Percentiles rank a stretch among this genome's conserved stretches.
phyloP scores from a whole-genome alignment of 2,113 vertebrate genomes.

The Oreotrochilus melanogaster region DNA sequence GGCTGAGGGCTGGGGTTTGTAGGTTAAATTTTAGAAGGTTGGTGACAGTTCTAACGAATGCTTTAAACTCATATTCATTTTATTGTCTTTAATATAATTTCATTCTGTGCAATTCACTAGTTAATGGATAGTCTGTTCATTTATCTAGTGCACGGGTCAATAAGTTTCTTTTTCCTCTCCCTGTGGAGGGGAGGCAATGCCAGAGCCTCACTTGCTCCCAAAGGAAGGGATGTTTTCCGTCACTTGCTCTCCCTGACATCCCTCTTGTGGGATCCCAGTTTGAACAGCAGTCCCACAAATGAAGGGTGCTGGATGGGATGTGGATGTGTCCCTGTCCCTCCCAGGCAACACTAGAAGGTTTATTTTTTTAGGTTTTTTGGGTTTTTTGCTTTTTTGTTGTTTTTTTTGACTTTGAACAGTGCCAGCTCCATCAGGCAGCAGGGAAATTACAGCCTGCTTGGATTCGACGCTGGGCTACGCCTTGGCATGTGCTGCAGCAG shows the following conservation, averaged over 20 bases:
- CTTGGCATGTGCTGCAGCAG: neutral
- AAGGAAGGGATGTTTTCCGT: neutral
- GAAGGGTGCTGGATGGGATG: neutral
- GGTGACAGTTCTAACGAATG: neutral
- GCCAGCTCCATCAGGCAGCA: fast-evolving
- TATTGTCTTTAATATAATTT: constrained; percentile 1
- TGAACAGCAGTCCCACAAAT: fast-evolving
- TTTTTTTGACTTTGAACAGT: too few relatives aligned
- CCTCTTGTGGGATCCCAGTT: fast-evolving
- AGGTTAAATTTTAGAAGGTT: neutral
- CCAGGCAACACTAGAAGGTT: neutral
- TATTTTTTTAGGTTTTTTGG: too few relatives aligned
- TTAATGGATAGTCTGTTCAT: neutral
- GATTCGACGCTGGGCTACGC: fast-evolving
- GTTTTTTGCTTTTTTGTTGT: neutral
- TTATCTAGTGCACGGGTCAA: neutral
- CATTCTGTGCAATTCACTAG: neutral
- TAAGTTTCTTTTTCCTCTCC: neutral
- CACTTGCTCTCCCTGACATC: neutral
- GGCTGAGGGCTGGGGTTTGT: neutral
- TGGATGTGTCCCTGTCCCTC: neutral
- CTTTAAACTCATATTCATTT: neutral
- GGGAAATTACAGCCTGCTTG: neutral
- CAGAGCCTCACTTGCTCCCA: neutral
- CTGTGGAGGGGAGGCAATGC: neutral